Evolutionary conservation across 2,888 invertebrate genomes (phyloP), one percentile per base, ranked within the genome.

Genomic region (Macrosiphum euphorbiae): DNA sequence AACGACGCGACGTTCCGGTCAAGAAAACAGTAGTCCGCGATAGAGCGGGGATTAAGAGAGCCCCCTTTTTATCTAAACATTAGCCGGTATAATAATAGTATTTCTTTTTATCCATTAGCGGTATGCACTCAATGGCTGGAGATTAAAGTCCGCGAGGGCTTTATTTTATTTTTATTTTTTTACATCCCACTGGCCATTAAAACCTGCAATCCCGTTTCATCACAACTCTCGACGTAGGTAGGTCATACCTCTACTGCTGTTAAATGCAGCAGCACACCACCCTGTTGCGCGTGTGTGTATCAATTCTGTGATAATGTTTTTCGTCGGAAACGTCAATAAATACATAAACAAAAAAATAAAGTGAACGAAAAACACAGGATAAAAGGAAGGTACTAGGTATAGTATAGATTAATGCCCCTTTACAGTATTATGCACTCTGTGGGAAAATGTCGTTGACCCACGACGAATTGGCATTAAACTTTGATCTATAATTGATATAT

Each of bases 91-190:
- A 89, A 89, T 61, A 50, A 44, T 44, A n/a, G 28, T 61, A 26
- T 90, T 52, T 78, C 78, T 84, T 84, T 90, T 52, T 84, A 52
- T 90, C 90, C 78, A 90, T 90, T 78, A 90, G n/a, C 24, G 35
- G 55, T 55, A 55, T 88, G 88, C 41, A 52, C 35, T 52, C n/a
- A 8, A 88, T 47, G 87, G 26, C 26, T 50, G 28, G 87, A n/a
- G 16, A 88, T 88, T 52, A 88, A 88, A 88, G 87, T 50, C 87
- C 52, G 24, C 52, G 24, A 41, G 44, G 47, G 44, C 86, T 88
- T 88, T 88, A 20, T 50, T 88, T 88, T 52, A 20, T 88, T 88
- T 52, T 52, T 52, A 20, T 88, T 50, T 88, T 88, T 67, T 78
- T 26, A 78, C 50, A 35, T 35, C 24, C 61, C 78, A 20, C 78